Evolutionary conservation across 2,888 invertebrate genomes (phyloP).

Genomic region (Allophyes oxyacanthae): DNA sequence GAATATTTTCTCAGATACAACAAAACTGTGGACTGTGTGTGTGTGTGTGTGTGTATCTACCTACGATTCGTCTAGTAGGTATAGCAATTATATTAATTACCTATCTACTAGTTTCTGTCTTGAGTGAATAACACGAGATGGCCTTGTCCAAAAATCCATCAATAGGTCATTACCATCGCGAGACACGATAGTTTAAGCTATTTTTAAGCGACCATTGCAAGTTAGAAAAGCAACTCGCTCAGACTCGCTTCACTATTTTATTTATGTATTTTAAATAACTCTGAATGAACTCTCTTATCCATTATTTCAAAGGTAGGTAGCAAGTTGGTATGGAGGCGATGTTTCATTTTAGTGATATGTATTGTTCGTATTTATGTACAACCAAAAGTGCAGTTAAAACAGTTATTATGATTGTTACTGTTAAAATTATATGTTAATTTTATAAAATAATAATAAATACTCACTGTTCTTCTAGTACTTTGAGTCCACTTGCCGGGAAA

Average conservation of each 20-base stretch:
- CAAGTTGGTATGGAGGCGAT: neutral
- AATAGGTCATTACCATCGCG: slow-evolving; percentile 49
- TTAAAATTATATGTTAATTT: neutral
- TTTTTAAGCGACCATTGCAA: slow-evolving; percentile 22
- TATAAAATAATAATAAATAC: slow-evolving; percentile 60
- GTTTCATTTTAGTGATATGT: no score
- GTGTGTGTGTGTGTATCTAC: no score
- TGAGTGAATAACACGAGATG: slow-evolving; percentile 47
- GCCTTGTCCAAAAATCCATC: slow-evolving; percentile 47
- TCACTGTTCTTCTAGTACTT: slow-evolving; percentile 91
- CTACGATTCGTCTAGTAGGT: neutral
- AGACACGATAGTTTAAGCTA: slow-evolving; percentile 17
- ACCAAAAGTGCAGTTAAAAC: neutral
- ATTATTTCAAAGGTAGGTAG: slow-evolving; percentile 1
- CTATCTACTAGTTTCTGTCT: slow-evolving; percentile 6
- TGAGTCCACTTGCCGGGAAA: slow-evolving; percentile 90
- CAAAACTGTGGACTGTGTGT: no score
- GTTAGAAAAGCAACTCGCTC: slow-evolving; percentile 5
- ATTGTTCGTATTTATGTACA: slow-evolving; percentile 3
- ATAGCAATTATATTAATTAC: slow-evolving; percentile 16
- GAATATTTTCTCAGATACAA: no score
- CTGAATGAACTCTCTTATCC: neutral
- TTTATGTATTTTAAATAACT: slow-evolving; percentile 1
- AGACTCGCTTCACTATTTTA: slow-evolving; percentile 7
- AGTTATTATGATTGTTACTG: neutral